Percentiles rank a stretch among this genome's conserved stretches.
These are phyloP conservation scores for Athetis lepigone DNA, from an alignment of 2,888 invertebrate species.

Conservation along the genomic window DNA sequence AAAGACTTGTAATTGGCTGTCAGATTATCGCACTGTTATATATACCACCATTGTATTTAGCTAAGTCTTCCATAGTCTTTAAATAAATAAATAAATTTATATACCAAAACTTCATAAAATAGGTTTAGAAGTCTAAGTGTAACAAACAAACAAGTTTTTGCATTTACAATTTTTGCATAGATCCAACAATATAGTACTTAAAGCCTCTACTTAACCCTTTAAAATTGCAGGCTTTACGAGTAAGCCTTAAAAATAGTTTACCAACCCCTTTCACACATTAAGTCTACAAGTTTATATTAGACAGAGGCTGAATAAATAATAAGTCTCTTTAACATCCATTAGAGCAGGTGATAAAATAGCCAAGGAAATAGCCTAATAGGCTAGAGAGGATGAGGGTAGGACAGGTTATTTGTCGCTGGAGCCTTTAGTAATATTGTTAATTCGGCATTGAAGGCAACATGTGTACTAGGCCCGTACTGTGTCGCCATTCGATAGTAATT, in stretches of 20 bases:
- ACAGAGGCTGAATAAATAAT: constrained; percentile 69
- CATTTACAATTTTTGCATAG: not conserved
- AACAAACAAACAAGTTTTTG: no score
- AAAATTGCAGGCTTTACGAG: not conserved
- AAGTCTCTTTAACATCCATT: constrained; percentile 68
- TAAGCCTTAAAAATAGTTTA: constrained; percentile 29
- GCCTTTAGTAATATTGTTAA: constrained; percentile 40
- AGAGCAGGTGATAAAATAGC: constrained; percentile 63
- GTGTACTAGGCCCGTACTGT: constrained; percentile 2
- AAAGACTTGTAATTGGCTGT: no score
- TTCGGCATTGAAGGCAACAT: constrained; percentile 36
- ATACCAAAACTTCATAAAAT: no score
- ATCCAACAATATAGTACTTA: not conserved
- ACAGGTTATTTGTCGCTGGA: constrained; percentile 34
- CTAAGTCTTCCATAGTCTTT: no score
- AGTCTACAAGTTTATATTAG: constrained; percentile 32
- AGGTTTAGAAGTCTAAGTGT: no score
- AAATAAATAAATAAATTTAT: no score
- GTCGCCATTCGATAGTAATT: constrained; percentile 21
- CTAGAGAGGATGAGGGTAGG: constrained; percentile 38
- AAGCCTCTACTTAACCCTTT: not conserved
- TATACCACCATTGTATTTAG: no score
- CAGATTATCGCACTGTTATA: no score
- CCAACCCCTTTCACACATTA: constrained; percentile 35
- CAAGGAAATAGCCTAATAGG: constrained; percentile 32